phyloP scores from a whole-genome alignment of 1,140 invertebrate species.

The Magallana gigas region DNA sequence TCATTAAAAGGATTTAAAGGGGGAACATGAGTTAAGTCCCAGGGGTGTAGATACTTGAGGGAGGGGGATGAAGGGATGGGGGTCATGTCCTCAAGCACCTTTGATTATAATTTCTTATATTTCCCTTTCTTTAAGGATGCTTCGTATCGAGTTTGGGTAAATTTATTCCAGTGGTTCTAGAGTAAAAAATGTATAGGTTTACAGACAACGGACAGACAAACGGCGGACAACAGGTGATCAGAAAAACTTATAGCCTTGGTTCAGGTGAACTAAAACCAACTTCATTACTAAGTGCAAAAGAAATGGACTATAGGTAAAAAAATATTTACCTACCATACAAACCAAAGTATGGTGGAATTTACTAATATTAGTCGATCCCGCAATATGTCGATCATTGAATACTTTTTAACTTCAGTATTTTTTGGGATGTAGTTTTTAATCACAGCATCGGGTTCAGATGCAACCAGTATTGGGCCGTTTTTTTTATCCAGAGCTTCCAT shows the following conservation, averaged over 20 bases:
- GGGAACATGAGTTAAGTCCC: too few species aligned
- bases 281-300: too few species aligned
- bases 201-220: background rate
- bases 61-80: too few species aligned
- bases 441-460: background rate
- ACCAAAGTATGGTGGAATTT: conserved; percentile 54
- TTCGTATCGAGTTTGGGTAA: background rate
- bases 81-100: too few species aligned
- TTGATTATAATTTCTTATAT: background rate
- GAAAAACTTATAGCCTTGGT: too few species aligned
- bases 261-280: too few species aligned
- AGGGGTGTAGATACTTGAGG: too few species aligned
- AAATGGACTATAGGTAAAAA: too few species aligned
- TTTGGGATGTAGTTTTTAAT: background rate
- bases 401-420: conserved; percentile 42
- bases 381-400: conserved; percentile 53
- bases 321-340: conserved; percentile 40
- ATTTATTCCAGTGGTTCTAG: background rate
- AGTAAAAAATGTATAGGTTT: background rate
- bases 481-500: conserved; percentile 60
- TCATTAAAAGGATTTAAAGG: too few species aligned
- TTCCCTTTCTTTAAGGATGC: background rate
- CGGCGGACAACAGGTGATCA: too few species aligned
- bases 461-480: conserved; percentile 60
- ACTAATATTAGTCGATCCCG: conserved; percentile 44